phyloP scores from a whole-genome alignment of 2,113 vertebrate genomes.

The Hyperoodon ampullatus region DNA sequence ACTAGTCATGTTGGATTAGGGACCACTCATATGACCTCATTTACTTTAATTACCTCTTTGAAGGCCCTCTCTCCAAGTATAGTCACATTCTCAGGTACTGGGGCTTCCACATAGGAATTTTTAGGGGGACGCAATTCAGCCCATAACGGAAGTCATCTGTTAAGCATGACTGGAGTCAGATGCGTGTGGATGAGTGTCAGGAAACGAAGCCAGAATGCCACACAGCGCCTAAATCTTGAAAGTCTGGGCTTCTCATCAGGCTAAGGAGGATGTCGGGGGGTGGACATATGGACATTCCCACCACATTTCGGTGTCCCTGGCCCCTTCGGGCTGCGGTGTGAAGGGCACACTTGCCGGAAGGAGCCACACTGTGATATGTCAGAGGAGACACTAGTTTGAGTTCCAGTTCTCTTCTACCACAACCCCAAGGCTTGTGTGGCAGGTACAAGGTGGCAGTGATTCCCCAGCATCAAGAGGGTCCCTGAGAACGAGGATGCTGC shows the following conservation, averaged over 20 bases:
- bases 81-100: background rate
- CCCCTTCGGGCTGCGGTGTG: no score
- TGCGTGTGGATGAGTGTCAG: no score
- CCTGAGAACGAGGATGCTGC: background rate
- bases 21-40: background rate
- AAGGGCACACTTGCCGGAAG: background rate
- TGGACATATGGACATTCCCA: background rate
- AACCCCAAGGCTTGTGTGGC: background rate
- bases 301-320: no score
- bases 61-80: background rate
- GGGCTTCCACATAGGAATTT: background rate
- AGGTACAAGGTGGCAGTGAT: background rate
- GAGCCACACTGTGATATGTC: background rate
- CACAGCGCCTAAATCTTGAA: background rate
- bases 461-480: background rate
- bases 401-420: background rate
- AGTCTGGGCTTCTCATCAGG: background rate
- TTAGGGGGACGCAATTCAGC: background rate
- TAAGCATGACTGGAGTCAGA: background rate
- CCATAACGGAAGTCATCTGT: background rate
- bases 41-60: background rate
- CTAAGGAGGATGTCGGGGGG: accelerated
- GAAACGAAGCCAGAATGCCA: background rate
- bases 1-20: background rate
- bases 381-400: background rate